phyloP scores from a whole-genome alignment of 2,113 vertebrate species.

The Rhinolophus ferrumequinum region DNA sequence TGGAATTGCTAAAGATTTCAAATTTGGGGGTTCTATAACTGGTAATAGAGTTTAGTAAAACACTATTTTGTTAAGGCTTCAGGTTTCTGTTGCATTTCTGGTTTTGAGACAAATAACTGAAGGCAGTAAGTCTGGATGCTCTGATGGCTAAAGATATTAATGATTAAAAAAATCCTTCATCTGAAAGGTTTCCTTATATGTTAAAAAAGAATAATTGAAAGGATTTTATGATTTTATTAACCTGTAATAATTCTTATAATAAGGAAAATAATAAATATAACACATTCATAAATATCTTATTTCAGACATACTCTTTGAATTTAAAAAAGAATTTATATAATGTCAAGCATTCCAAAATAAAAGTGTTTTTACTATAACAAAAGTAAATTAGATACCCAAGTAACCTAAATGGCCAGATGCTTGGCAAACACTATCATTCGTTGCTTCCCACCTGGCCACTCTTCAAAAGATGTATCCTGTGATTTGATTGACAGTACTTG shows the following conservation, averaged over 20 bases:
- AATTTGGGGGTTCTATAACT: background rate
- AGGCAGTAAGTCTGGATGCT: background rate
- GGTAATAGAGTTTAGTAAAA: background rate
- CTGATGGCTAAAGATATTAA: background rate
- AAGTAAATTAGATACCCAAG: background rate
- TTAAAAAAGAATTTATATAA: background rate
- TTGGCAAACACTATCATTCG: slow-evolving; percentile 1
- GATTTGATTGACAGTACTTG: background rate
- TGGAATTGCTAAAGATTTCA: background rate
- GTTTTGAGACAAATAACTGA: background rate
- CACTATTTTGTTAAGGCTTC: background rate
- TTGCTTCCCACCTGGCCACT: background rate
- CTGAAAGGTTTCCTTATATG: background rate
- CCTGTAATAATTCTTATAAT: background rate
- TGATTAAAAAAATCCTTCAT: background rate
- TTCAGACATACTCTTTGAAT: background rate
- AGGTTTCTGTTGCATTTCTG: background rate
- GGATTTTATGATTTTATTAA: background rate
- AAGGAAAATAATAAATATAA: background rate
- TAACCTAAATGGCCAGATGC: background rate
- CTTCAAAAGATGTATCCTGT: background rate
- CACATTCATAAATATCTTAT: background rate
- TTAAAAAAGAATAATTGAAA: background rate
- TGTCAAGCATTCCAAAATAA: slow-evolving; percentile 41
- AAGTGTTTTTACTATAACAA: background rate